Base-by-base conservation (phyloP, 2,113 vertebrate genomes). In the Hippocampus comes region DNA sequence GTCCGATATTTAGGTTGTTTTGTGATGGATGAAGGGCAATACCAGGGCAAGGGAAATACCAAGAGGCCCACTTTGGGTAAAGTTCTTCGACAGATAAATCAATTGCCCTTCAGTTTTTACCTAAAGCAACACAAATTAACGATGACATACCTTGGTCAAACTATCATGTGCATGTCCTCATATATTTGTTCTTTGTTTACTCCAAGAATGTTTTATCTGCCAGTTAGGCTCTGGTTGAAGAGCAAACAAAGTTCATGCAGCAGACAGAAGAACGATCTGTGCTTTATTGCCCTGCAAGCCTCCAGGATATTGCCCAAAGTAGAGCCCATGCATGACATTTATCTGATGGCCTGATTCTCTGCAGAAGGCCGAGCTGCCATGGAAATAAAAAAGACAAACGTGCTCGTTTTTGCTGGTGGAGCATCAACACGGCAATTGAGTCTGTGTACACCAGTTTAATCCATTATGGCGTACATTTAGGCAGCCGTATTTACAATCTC, bases 321-420 rank as follows among this genome's bases (percentile, higher is more conserved):
- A 63, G 73, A 81, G 38, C 17, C 14, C 15, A 11, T 12, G 12
- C 18, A 23, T 74, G 49, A 75, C 75, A 79, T 86, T 81, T 79
- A 78, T 88, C 74, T 78, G 74, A 67, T 9, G 11, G 60, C 2
- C 67, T 76, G 69, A 63, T 74, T 55, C 49, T 30, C 25, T 81
- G n/a, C 42, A 71, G 73, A 82, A 83, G 80, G 81, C 83, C 80
- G 83, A 79, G 49, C 73, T 82, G 56, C 68, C 11, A 23, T 74
- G 38, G 72, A 86, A 78, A 82, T 72, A 67, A 77, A 76, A 53
- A 34, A 75, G 74, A 84, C 70, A 75, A 83, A 86, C 83, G 12
- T 23, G 38, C 77, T 84, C 84, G 48, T 78, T n/a, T 48, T 78
- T 23, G 1, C 46, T 27, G 64, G 48, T 2, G 14, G 56, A 11